phyloP scores from a whole-genome alignment of 2,797 vertebrate genomes.

The Sebastes kiyomatsui region DNA sequence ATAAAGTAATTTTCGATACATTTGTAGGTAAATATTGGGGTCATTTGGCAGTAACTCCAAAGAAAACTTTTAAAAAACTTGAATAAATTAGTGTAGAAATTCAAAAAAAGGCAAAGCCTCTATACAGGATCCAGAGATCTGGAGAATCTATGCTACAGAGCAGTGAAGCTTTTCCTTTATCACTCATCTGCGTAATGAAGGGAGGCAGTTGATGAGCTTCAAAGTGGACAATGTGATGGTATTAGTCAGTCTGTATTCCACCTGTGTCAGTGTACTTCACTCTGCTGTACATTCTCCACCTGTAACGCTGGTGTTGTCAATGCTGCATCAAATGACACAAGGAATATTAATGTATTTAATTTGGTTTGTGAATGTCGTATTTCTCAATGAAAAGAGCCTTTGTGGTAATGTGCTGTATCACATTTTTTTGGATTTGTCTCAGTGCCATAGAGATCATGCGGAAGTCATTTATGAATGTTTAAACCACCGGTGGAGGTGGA shows the following conservation, averaged over 20 bases:
- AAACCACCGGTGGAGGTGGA: conserved; percentile 34
- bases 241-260: background rate
- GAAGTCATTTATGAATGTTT: conserved; percentile 67
- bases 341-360: background rate
- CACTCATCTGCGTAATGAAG: background rate
- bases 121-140: background rate
- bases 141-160: background rate
- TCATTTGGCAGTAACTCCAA: too few relatives aligned
- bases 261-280: background rate
- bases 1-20: too few relatives aligned
- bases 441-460: conserved; percentile 64
- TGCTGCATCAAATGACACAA: conserved; percentile 20
- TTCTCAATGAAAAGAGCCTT: conserved; percentile 26
- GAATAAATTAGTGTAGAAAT: too few relatives aligned
- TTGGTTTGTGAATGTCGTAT: conserved; percentile 49
- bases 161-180: background rate
- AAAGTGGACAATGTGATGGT: background rate
- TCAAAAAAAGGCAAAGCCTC: too few relatives aligned
- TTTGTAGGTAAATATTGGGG: too few relatives aligned
- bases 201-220: background rate
- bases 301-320: conserved; percentile 11
- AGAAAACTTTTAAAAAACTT: too few relatives aligned
- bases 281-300: conserved; percentile 22
- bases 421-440: conserved; percentile 15
- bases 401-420: conserved; percentile 20